Evolutionary conservation across 2,888 invertebrate genomes (phyloP), one percentile per base, ranked within the genome.

Genomic region (Dinocampus coccinellae): DNA sequence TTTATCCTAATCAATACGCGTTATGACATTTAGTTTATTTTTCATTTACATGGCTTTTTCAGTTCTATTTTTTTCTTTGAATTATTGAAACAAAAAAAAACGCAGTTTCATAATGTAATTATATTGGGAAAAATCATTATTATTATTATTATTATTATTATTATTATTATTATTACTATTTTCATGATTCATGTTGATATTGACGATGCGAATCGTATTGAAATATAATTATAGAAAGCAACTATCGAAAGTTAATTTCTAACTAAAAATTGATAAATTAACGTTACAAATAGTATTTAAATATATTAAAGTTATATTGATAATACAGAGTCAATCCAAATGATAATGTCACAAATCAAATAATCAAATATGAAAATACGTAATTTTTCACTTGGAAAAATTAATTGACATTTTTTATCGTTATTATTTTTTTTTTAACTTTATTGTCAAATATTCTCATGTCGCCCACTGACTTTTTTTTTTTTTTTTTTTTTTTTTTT

Each of bases 11-110:
- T n/a, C n/a, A n/a, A n/a, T n/a, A n/a, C n/a, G n/a, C n/a, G n/a
- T n/a, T n/a, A n/a, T n/a, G n/a, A n/a, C 39, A 66, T 26, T 29
- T 39, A 24, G 20, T 66, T 24, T 66, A 66, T 66, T 66, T 11
- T 16, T 16, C 16, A 47, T 47, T 47, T 47, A n/a, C n/a, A 13
- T 39, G 39, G n/a, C 39, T 39, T 3, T 4, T 47, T 16, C 1
- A 16, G 36, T 24, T 66, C 39, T 24, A 66, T 34, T 52, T 34
- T 36, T 34, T 16, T 53, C 10, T 53, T 55, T 36, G 20, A 63
- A n/a, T 47, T n/a, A 58, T 57, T n/a, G 22, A 66, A 39, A 39
- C 22, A 61, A 24, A 24, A 4, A 11, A 39, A 22, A 36, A 20
- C 9, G 13, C 33, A 58, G 6, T 47, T n/a, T 47, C 16, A 47